A percentile compares a stretch with the other conserved stretches of the same genome.
Conservation (phyloP, 2,113 vertebrate species). For the Mesitornis unicolor region DNA sequence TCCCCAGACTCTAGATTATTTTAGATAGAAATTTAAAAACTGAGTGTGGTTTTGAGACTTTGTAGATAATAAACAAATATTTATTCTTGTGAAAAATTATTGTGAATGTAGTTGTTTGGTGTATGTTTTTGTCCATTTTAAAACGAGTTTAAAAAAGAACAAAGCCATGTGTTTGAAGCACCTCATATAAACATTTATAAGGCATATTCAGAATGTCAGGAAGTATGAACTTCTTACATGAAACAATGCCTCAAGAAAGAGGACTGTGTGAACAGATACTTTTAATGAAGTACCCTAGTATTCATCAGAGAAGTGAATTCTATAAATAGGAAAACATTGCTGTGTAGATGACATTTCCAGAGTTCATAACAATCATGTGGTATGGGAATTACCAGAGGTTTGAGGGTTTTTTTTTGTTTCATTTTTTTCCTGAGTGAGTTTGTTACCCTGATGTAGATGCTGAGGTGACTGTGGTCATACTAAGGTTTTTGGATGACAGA, state of each 20-base stretch:
- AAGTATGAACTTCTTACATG: not conserved
- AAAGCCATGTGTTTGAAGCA: not conserved
- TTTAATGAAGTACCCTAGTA: not conserved
- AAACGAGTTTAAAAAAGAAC: not conserved
- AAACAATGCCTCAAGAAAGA: not conserved
- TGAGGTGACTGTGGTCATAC: not conserved
- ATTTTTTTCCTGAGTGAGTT: not conserved
- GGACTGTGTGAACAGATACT: not conserved
- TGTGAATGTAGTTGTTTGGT: not conserved
- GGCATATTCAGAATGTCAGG: not conserved
- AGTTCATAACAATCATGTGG: not conserved
- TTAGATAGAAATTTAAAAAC: not conserved
- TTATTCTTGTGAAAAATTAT: not conserved
- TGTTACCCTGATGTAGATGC: not conserved
- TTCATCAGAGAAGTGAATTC: not conserved
- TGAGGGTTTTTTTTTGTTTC: not conserved
- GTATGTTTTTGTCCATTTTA: not conserved
- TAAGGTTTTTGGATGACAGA: not conserved
- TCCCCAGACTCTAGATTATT: not conserved
- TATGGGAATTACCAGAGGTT: not conserved
- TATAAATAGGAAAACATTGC: not conserved
- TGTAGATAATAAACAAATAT: not conserved
- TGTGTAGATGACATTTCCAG: not conserved
- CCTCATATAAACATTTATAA: not conserved
- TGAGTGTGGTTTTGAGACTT: rapidly evolving